These are phyloP conservation scores for Melieria omissa DNA, from an alignment of 2,888 invertebrate genomes.

Conservation along the genomic window DNA sequence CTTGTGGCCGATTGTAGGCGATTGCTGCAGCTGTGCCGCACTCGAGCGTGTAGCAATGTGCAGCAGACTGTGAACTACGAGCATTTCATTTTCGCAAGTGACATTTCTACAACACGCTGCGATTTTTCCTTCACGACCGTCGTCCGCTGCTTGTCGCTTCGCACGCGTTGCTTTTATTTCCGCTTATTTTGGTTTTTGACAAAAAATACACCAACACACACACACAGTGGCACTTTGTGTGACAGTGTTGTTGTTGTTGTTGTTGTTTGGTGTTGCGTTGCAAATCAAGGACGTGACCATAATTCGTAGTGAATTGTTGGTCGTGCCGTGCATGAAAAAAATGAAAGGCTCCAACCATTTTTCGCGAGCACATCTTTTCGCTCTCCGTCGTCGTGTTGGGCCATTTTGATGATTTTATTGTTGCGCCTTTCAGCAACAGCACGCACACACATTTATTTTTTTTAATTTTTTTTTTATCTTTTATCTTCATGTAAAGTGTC, in stretches of 20 bases:
- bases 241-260: neutral
- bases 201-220: neutral
- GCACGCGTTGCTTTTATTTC: conserved; percentile 5
- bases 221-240: conserved; percentile 7
- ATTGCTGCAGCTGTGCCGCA: no score
- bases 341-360: no score
- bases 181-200: conserved; percentile 10
- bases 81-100: conserved; percentile 27
- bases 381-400: no score
- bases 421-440: no score
- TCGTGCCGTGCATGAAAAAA: neutral
- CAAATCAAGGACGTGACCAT: conserved; percentile 34
- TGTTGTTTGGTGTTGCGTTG: neutral
- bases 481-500: no score
- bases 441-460: no score
- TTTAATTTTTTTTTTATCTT: no score
- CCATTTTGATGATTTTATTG: no score
- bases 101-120: conserved; percentile 13
- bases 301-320: conserved; percentile 16
- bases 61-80: neutral
- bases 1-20: no score
- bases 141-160: no score
- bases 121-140: neutral
- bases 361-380: no score
- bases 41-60: neutral